A percentile compares a stretch with the other conserved stretches of the same genome.
These are phyloP conservation scores for Diloba caeruleocephala DNA, from an alignment of 2,888 invertebrate species.

Conservation along the genomic window DNA sequence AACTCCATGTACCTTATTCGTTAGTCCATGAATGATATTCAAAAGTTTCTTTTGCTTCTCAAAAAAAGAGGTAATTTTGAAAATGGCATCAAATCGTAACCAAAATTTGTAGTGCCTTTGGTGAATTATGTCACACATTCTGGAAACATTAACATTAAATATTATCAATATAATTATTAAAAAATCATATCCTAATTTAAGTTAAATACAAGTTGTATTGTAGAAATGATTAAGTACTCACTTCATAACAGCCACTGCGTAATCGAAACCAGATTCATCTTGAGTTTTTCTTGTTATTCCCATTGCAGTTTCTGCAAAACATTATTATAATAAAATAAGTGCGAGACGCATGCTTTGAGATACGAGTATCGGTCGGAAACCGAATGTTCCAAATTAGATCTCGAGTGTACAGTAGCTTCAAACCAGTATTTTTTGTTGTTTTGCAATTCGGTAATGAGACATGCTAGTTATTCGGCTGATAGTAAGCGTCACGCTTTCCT, in stretches of 20 bases:
- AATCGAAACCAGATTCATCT: slow-evolving; percentile 92
- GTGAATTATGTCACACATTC: slow-evolving; percentile 95
- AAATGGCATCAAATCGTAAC: slow-evolving; percentile 92
- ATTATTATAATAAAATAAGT: no score
- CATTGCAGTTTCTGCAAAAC: slow-evolving; percentile 93
- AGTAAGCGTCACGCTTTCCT: no score
- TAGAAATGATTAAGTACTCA: slow-evolving; percentile 54
- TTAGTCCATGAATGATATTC: slow-evolving; percentile 92
- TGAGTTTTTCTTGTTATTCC: slow-evolving; percentile 93
- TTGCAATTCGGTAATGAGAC: no score
- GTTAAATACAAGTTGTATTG: no score
- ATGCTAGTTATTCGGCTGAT: no score
- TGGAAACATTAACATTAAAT: slow-evolving; percentile 66
- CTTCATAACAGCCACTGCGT: slow-evolving; percentile 95
- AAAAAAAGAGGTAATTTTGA: slow-evolving; percentile 91
- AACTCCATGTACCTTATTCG: slow-evolving; percentile 89
- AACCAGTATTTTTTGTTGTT: no score
- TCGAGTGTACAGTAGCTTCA: no score
- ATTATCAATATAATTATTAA: no score
- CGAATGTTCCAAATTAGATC: no score
- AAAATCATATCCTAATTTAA: no score
- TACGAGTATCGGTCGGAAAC: no score
- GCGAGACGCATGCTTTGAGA: no score
- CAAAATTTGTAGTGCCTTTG: slow-evolving; percentile 93
- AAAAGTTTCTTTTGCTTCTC: slow-evolving; percentile 91